phyloP scores from a whole-genome alignment of 2,797 vertebrate species.

The Rhodeus uyekii region DNA sequence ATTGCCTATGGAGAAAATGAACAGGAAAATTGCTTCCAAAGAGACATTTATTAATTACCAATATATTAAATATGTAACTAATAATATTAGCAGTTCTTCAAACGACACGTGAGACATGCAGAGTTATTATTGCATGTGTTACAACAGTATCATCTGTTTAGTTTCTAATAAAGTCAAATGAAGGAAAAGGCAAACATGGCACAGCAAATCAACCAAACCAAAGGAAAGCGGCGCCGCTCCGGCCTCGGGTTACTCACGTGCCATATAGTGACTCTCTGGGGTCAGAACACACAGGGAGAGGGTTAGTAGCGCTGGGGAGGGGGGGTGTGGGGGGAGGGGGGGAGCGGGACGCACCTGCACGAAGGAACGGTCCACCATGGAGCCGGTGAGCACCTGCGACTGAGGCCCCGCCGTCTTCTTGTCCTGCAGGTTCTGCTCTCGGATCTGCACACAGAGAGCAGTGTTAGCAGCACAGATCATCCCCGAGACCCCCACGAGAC shows the following conservation, averaged over 20 bases:
- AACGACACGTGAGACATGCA: constrained; percentile 45
- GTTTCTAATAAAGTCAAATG: neutral
- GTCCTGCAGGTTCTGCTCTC: constrained; percentile 98
- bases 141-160: constrained; percentile 41
- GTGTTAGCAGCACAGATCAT: too few relatives aligned
- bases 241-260: constrained; percentile 80
- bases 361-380: constrained; percentile 85
- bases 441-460: constrained; percentile 77
- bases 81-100: constrained; percentile 18
- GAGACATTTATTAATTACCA: too few relatives aligned
- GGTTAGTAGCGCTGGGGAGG: too few relatives aligned
- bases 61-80: too few relatives aligned
- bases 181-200: too few relatives aligned
- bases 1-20: too few relatives aligned
- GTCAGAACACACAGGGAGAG: constrained; percentile 85
- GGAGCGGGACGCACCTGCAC: too few relatives aligned
- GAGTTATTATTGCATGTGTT: constrained; percentile 35
- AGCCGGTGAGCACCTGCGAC: constrained; percentile 89
- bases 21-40: too few relatives aligned
- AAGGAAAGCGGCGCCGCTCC: constrained; percentile 57
- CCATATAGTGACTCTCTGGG: constrained; percentile 82
- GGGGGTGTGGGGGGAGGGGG: too few relatives aligned
- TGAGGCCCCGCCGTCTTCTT: constrained; percentile 96
- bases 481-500: too few relatives aligned
- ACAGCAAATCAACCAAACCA: constrained; percentile 40